Evolutionary conservation across 2,888 invertebrate genomes (phyloP), one percentile per base, ranked within the genome.

Genomic region (Lasius fuliginosus): DNA sequence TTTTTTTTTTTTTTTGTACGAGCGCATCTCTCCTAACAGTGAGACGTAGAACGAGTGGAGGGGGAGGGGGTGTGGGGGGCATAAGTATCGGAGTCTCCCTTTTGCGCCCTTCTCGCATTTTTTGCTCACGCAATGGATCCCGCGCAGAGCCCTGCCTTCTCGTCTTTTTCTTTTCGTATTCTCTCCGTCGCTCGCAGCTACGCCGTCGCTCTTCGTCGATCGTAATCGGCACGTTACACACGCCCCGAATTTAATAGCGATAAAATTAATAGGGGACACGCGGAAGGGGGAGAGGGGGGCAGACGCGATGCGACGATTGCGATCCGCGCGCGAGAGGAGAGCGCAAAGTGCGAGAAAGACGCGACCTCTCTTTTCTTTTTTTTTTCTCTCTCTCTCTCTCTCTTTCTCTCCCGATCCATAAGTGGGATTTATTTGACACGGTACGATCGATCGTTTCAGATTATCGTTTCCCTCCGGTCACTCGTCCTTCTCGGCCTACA

Each of bases 401-500:
- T 8, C 8, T 3, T 46, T 8, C 5, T 27, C 27, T 75, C 69
- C 27, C 74, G 74, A 82, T 83, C 77, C 73, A 65, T 62, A 77
- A 76, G 82, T 58, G 56, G 67, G 68, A 89, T 88, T 89, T 86
- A 89, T 85, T 88, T 85, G 91, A 90, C 84, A 67, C 64, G 33
- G 23, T 60, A 71, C 82, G 82, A 90, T 90, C 40, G 68, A 91
- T 90, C 74, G 58, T 94, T 94, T 86, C 95, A 96, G 97, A 93
- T 96, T 98, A 85, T 98, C 98, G 40, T 99, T 99, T 95, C 98
- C 98, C 82, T 98, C 98, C 87, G 98, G 98, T 33, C 98, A 98
- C 95, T 98, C 98, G 23, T 98, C 98, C 18, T 98, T 98, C 95
- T 97, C 98, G 18, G 97, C 98, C 90, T 98, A 97, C 93, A 97